phyloP scores from a whole-genome alignment of 2,888 invertebrate species.

The Erebia ligea region DNA sequence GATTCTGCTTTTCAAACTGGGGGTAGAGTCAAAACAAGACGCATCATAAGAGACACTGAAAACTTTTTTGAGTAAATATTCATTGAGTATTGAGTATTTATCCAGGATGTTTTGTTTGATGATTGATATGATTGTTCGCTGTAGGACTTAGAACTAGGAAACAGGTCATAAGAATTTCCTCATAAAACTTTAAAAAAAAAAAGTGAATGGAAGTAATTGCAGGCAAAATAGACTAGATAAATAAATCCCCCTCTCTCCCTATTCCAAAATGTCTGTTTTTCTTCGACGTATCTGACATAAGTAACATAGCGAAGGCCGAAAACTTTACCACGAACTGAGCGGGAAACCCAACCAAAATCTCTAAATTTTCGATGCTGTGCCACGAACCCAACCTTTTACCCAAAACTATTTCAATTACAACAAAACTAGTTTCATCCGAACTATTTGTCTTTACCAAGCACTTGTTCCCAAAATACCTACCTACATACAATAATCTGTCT shows the following conservation, averaged over 20 bases:
- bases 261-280: background rate
- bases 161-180: no score
- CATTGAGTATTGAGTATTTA: no score
- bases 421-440: slow-evolving; percentile 18
- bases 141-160: no score
- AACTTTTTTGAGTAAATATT: no score
- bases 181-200: no score
- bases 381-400: slow-evolving; percentile 22
- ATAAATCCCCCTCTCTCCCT: background rate
- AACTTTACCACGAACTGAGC: slow-evolving; percentile 24
- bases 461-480: background rate
- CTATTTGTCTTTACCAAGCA: slow-evolving; percentile 1
- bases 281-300: background rate
- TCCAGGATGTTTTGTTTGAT: no score
- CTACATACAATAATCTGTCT: background rate
- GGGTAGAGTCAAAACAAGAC: no score
- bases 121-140: no score
- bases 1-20: no score
- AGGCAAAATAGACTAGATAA: background rate
- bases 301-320: background rate
- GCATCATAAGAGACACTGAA: no score
- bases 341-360: slow-evolving; percentile 19
- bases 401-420: slow-evolving; percentile 39
- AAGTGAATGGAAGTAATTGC: background rate
- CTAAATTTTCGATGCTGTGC: slow-evolving; percentile 20